These are phyloP conservation scores for Calliopum simillimum DNA, from an alignment of 2,888 invertebrate species.

Conservation along the genomic window DNA sequence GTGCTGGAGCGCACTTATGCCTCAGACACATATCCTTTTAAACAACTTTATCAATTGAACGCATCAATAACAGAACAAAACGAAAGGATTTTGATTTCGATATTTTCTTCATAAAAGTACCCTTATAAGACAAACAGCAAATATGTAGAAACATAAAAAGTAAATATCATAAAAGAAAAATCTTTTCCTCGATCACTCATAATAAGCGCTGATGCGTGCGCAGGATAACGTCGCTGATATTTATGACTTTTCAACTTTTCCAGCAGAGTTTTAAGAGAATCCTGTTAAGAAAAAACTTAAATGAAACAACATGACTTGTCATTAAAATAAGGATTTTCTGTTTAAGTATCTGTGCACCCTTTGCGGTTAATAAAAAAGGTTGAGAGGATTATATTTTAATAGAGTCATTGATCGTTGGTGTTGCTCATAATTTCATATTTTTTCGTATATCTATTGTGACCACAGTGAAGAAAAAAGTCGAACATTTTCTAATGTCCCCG, in stretches of 20 bases:
- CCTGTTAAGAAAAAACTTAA: too few relatives aligned
- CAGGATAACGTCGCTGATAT: constrained; percentile 40
- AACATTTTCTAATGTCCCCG: background rate
- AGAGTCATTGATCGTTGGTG: background rate
- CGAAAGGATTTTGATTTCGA: background rate
- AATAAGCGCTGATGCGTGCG: constrained; percentile 23
- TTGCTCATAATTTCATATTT: constrained; percentile 22
- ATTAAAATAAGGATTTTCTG: background rate
- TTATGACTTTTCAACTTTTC: constrained; percentile 25
- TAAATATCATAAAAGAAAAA: constrained; percentile 19
- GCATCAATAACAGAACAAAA: background rate
- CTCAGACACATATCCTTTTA: background rate
- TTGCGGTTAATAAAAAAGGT: constrained; percentile 14
- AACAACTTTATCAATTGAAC: constrained; percentile 10
- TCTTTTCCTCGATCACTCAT: constrained; percentile 25
- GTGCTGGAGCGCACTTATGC: too few relatives aligned
- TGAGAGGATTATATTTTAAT: background rate
- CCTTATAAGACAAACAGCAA: too few relatives aligned
- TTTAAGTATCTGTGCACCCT: background rate
- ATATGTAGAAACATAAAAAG: constrained; percentile 4
- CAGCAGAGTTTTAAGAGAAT: too few relatives aligned
- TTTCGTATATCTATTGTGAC: too few relatives aligned
- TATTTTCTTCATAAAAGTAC: background rate
- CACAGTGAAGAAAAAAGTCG: too few relatives aligned
- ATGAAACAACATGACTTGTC: constrained; percentile 3